Conservation (phyloP, 2,113 vertebrate species). For the Murina feae region DNA sequence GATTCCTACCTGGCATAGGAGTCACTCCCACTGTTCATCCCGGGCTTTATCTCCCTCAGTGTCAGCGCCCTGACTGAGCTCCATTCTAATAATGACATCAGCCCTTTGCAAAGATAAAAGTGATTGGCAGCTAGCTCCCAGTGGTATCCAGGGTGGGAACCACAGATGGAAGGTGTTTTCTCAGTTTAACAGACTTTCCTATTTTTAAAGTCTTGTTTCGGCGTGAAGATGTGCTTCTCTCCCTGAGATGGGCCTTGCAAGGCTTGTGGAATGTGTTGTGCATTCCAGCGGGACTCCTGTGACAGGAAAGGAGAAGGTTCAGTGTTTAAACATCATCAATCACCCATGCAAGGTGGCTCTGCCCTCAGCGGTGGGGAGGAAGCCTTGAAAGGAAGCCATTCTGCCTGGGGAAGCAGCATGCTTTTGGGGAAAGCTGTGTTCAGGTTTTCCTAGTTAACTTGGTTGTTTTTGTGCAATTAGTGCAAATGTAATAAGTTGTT, state of each 20-base stretch:
- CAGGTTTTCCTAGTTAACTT: conserved; percentile 80
- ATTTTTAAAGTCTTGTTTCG: neutral
- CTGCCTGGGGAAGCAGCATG: conserved; percentile 67
- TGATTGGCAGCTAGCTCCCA: neutral
- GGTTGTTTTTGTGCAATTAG: conserved; percentile 78
- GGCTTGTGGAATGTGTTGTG: neutral
- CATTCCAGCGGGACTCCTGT: neutral
- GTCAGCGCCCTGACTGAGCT: no score
- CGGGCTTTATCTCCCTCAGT: neutral
- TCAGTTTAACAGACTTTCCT: neutral
- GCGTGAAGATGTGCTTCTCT: neutral
- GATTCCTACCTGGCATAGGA: neutral
- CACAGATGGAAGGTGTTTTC: neutral
- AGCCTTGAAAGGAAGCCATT: conserved; percentile 74
- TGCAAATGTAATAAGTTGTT: conserved; percentile 78
- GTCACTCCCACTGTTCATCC: neutral
- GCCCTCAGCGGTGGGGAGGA: conserved; percentile 61
- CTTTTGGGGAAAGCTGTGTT: conserved; percentile 74
- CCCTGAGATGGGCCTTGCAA: neutral
- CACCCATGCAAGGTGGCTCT: conserved; percentile 69
- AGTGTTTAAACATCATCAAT: conserved; percentile 70
- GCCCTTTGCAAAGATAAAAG: neutral
- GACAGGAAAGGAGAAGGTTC: conserved; percentile 60
- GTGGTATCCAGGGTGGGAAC: neutral
- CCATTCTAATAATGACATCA: neutral